These are phyloP conservation scores for Amphiura filiformis DNA, from an alignment of 35 echinoderm and acorn worm species.

Conservation along the genomic window DNA sequence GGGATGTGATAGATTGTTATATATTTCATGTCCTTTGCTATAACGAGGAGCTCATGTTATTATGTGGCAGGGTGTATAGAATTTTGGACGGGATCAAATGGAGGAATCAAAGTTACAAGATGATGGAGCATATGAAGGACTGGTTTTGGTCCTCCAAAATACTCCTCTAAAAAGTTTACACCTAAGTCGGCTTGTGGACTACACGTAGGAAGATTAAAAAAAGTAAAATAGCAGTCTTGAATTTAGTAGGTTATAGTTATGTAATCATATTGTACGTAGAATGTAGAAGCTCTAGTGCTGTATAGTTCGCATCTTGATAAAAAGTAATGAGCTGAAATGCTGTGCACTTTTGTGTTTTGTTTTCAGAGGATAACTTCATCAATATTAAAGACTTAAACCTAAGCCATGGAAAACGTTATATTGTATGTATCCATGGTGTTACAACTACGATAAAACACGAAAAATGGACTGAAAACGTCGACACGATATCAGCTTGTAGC, in stretches of 20 bases:
- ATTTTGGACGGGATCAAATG: too few relatives aligned
- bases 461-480: conserved; percentile 4
- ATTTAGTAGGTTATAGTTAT: neutral
- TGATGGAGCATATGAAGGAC: too few relatives aligned
- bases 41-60: too few relatives aligned
- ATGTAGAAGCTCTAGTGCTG: neutral
- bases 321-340: neutral
- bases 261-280: neutral
- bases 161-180: too few relatives aligned
- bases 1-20: too few relatives aligned
- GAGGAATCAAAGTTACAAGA: too few relatives aligned
- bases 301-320: neutral
- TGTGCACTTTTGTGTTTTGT: neutral
- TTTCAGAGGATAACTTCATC: conserved; percentile 33
- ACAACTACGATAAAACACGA: neutral
- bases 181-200: too few relatives aligned
- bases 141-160: too few relatives aligned
- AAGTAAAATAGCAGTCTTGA: neutral
- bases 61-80: too few relatives aligned
- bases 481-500: conserved; percentile 21
- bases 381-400: conserved; percentile 22
- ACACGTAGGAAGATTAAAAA: neutral
- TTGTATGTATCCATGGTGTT: conserved; percentile 37
- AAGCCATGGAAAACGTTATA: conserved; percentile 10
- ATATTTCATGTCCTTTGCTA: too few relatives aligned